Conservation (phyloP, 2,888 invertebrate species). For the Platycheirus rosarum region DNA sequence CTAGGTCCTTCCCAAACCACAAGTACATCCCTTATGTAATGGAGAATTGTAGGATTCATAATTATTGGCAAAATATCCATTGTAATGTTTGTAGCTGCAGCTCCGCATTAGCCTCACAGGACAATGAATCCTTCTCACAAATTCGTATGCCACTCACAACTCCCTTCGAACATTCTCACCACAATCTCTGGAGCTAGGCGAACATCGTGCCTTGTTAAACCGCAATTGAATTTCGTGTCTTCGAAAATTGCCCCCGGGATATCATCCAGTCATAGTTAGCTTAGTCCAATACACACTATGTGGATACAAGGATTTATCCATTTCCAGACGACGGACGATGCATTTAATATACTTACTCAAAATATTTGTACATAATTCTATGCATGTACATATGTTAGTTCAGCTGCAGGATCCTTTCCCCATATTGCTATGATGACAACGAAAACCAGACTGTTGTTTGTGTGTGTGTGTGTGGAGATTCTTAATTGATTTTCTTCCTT, state of each 20-base stretch:
- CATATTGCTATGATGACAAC: constrained; percentile 1
- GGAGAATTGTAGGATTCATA: not conserved
- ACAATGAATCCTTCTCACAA: constrained; percentile 45
- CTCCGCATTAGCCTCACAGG: constrained; percentile 41
- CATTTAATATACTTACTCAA: constrained; percentile 41
- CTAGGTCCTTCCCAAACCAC: too few species aligned
- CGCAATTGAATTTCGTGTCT: constrained; percentile 68
- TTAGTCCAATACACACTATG: not conserved
- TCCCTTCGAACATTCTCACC: not conserved
- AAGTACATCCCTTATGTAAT: too few species aligned
- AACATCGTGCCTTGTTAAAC: constrained; percentile 29
- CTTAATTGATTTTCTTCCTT: constrained; percentile 72
- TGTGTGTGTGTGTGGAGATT: constrained; percentile 21
- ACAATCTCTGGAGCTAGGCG: not conserved
- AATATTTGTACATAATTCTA: constrained; percentile 10
- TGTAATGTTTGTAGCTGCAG: constrained; percentile 19
- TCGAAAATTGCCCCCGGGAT: constrained; percentile 48
- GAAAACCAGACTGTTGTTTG: not conserved
- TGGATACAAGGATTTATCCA: constrained; percentile 5
- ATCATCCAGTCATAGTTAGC: constrained; percentile 10
- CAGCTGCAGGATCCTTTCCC: not conserved
- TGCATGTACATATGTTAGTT: not conserved
- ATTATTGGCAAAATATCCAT: constrained; percentile 30
- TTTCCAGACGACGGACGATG: constrained; percentile 3
- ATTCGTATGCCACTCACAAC: constrained; percentile 9